Evolutionary conservation across 2,113 vertebrate genomes (phyloP).

Genomic region (Upupa epops): DNA sequence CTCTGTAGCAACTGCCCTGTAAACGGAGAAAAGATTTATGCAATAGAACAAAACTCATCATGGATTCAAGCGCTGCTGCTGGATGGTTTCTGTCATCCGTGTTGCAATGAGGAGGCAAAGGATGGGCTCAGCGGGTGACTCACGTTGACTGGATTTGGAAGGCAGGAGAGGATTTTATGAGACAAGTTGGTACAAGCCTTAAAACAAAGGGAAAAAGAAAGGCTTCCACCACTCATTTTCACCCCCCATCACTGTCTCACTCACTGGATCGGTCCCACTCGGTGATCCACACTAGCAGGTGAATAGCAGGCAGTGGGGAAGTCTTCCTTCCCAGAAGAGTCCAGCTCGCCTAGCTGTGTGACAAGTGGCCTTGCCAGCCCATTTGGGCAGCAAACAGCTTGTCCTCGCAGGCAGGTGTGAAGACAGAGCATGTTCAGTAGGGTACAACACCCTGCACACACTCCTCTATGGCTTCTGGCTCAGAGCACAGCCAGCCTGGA

Average conservation of each 20-base stretch:
- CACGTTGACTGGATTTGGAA: constrained; percentile 69
- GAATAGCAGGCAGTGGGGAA: not conserved
- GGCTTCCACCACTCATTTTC: constrained; percentile 43
- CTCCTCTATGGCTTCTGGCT: not conserved
- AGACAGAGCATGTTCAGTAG: not conserved
- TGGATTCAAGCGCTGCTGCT: constrained; percentile 23
- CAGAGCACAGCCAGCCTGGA: not conserved
- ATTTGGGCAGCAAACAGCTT: not conserved
- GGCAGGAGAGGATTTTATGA: constrained; percentile 66
- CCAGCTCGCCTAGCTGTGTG: not conserved
- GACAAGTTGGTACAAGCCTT: constrained; percentile 69
- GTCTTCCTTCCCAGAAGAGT: not conserved
- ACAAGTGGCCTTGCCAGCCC: not conserved
- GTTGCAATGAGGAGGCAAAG: constrained; percentile 72
- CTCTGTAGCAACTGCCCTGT: not conserved
- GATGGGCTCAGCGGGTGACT: constrained; percentile 74
- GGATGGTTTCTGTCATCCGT: constrained; percentile 78
- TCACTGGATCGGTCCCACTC: not conserved
- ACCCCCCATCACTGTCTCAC: not conserved
- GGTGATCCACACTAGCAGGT: not conserved
- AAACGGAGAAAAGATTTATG: constrained; percentile 28
- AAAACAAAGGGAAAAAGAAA: constrained; percentile 50
- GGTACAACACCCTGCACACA: not conserved
- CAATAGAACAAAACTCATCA: constrained; percentile 67
- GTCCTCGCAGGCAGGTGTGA: not conserved